phyloP scores from a whole-genome alignment of 2,888 invertebrate genomes.

The Ectemnius cavifrons region DNA sequence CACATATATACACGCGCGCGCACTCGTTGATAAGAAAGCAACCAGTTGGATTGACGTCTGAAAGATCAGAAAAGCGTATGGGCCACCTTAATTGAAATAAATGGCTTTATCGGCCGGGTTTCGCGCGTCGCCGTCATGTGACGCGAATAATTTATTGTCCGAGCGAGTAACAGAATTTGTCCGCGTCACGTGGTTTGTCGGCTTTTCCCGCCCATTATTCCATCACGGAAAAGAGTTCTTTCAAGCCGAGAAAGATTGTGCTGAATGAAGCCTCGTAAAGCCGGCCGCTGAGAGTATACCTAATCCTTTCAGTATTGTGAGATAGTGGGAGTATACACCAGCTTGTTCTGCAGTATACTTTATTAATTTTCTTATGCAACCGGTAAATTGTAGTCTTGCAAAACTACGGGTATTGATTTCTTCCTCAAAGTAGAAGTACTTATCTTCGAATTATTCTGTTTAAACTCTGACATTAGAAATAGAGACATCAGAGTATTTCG shows the following conservation, averaged over 20 bases:
- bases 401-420: too few relatives aligned
- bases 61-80: constrained; percentile 29
- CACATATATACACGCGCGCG: neutral
- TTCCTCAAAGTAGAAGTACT: too few relatives aligned
- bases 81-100: constrained; percentile 49
- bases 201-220: neutral
- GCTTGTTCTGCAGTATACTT: too few relatives aligned
- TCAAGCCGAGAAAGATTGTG: neutral
- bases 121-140: constrained; percentile 22
- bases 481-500: too few relatives aligned
- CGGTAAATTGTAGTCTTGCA: too few relatives aligned
- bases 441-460: too few relatives aligned
- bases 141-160: constrained; percentile 36
- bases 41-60: constrained; percentile 24
- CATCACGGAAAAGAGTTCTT: neutral
- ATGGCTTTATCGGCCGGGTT: constrained; percentile 43
- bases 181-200: constrained; percentile 33
- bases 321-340: too few relatives aligned
- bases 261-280: too few relatives aligned
- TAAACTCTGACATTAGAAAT: too few relatives aligned
- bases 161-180: constrained; percentile 30
- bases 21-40: constrained; percentile 27
- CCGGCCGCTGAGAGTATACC: too few relatives aligned
- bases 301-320: too few relatives aligned
- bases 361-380: too few relatives aligned